Evolutionary conservation across 2,888 invertebrate species (phyloP).

Genomic region (Rhogogaster chlorosoma): DNA sequence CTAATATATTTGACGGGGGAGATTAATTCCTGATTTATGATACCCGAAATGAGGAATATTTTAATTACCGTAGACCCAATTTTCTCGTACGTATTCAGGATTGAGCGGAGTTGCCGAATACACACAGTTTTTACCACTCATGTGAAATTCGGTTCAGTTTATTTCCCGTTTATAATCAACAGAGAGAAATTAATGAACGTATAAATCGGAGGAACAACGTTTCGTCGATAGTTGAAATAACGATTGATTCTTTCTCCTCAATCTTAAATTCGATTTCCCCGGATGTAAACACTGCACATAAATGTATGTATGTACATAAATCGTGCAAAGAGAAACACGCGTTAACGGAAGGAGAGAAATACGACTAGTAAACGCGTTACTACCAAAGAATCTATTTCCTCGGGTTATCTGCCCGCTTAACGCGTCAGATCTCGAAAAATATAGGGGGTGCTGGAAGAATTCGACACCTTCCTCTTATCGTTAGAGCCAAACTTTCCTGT

Average conservation of each 20-base stretch:
- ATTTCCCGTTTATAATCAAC: too few relatives aligned
- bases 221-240: too few relatives aligned
- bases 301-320: background rate
- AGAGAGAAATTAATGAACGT: too few relatives aligned
- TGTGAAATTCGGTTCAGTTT: too few relatives aligned
- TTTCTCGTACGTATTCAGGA: background rate
- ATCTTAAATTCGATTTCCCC: background rate
- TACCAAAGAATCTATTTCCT: constrained; percentile 32
- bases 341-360: background rate
- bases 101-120: background rate
- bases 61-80: background rate
- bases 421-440: constrained; percentile 43
- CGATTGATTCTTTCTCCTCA: background rate
- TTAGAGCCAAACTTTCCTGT: constrained; percentile 15
- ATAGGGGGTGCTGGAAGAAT: constrained; percentile 11
- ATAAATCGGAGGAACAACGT: too few relatives aligned
- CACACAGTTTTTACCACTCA: too few relatives aligned
- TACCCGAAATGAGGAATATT: background rate
- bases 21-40: constrained; percentile 3
- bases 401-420: constrained; percentile 35
- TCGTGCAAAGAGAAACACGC: background rate
- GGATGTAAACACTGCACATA: background rate
- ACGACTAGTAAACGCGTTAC: constrained; percentile 10
- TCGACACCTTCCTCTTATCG: constrained; percentile 12
- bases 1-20: constrained; percentile 14